Percentiles rank a stretch among this genome's conserved stretches.
phyloP scores from a whole-genome alignment of 1,140 invertebrate species.

The Ruditapes philippinarum region DNA sequence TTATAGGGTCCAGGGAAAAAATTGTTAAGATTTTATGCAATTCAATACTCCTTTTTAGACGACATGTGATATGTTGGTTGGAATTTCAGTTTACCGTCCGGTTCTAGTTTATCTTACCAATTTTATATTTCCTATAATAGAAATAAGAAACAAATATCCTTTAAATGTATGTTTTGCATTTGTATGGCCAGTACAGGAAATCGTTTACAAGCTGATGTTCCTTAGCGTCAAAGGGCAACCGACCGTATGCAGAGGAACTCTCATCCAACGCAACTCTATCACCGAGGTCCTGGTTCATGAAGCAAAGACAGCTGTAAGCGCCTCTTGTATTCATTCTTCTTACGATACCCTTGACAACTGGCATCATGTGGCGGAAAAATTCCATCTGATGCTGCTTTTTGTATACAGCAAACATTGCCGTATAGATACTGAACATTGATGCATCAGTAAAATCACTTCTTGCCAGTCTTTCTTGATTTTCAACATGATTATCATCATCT shows the following conservation, averaged over 20 bases:
- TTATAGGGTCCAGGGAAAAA: too few relatives aligned
- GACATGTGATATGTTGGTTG: too few relatives aligned
- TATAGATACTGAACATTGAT: constrained; percentile 13
- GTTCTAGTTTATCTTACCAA: too few relatives aligned
- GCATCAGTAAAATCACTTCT: not conserved
- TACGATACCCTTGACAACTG: not conserved
- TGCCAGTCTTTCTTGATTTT: not conserved
- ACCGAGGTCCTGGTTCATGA: not conserved
- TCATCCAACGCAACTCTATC: not conserved
- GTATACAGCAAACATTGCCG: not conserved
- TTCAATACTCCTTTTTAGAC: too few relatives aligned
- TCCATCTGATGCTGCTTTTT: not conserved
- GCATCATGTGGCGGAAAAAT: not conserved
- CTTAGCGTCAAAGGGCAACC: not conserved
- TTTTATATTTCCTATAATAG: too few relatives aligned
- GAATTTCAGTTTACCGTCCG: too few relatives aligned
- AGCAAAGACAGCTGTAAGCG: not conserved
- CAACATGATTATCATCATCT: not conserved
- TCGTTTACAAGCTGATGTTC: not conserved
- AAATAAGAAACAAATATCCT: too few relatives aligned
- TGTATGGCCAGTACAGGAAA: not conserved
- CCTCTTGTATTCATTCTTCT: not conserved
- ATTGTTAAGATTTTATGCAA: too few relatives aligned
- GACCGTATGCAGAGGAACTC: not conserved
- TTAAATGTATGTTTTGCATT: too few relatives aligned